A percentile compares a stretch with the other conserved stretches of the same genome.
Conservation (phyloP, 1,140 invertebrate species). For the Eufriesea mexicana region DNA sequence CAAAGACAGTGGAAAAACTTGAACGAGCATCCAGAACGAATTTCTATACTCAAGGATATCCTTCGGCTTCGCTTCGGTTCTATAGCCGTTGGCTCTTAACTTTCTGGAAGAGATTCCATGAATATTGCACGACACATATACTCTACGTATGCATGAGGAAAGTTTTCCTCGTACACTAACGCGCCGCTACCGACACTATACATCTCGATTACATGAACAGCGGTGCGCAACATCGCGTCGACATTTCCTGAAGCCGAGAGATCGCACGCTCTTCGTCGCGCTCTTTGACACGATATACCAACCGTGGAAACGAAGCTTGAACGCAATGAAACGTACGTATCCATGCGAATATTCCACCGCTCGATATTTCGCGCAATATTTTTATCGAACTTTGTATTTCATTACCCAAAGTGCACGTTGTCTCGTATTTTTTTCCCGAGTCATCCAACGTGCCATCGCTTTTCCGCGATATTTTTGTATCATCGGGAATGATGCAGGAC, state of each 20-base stretch:
- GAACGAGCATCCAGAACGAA: constrained; percentile 12
- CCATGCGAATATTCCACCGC: neutral
- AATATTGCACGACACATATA: constrained; percentile 65
- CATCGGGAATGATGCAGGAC: neutral
- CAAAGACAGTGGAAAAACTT: neutral
- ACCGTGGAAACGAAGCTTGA: neutral
- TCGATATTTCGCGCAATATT: neutral
- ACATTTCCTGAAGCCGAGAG: constrained; percentile 37
- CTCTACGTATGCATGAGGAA: constrained; percentile 68
- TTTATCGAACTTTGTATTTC: neutral
- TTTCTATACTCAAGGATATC: constrained; percentile 42
- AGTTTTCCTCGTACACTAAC: constrained; percentile 55
- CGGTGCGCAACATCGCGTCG: constrained; percentile 43
- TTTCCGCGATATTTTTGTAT: neutral
- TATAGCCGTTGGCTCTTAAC: constrained; percentile 46
- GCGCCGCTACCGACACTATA: constrained; percentile 30
- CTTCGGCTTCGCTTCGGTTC: constrained; percentile 3
- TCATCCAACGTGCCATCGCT: neutral
- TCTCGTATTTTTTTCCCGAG: neutral
- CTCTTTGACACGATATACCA: neutral
- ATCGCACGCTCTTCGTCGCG: constrained; percentile 42
- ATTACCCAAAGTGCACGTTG: neutral
- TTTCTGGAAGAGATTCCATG: constrained; percentile 68
- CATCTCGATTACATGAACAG: constrained; percentile 57
- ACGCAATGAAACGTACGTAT: neutral